phyloP scores from a whole-genome alignment of 2,797 vertebrate species.

The Rhynchonycteris naso region DNA sequence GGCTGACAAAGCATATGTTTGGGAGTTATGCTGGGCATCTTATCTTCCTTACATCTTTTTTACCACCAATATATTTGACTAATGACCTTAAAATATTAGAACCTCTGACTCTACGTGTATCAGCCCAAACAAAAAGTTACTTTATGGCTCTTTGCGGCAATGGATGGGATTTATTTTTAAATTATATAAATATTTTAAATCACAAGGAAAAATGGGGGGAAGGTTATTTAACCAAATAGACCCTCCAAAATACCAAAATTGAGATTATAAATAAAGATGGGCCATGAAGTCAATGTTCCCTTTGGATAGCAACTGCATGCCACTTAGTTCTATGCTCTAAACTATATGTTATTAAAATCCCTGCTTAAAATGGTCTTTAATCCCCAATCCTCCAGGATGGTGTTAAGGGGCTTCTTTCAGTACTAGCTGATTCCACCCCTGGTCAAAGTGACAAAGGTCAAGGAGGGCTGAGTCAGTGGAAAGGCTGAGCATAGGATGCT shows the following conservation, averaged over 20 bases:
- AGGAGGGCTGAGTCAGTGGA: background rate
- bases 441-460: background rate
- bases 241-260: background rate
- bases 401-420: background rate
- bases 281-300: background rate
- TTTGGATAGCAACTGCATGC: background rate
- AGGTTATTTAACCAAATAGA: background rate
- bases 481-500: background rate
- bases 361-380: background rate
- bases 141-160: background rate
- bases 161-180: background rate
- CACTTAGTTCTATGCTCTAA: background rate
- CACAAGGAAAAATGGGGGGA: background rate
- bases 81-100: conserved; percentile 33
- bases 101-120: background rate
- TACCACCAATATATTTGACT: conserved; percentile 44
- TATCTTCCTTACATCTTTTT: conserved; percentile 67
- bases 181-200: conserved; percentile 16
- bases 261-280: conserved; percentile 5
- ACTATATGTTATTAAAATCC: background rate
- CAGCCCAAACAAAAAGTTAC: background rate
- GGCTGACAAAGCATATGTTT: background rate
- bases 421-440: background rate
- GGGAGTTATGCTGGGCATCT: background rate
- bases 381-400: background rate